These are phyloP conservation scores for Eptatretus burgeri DNA, from an alignment of 2,113 vertebrate genomes.

Conservation along the genomic window DNA sequence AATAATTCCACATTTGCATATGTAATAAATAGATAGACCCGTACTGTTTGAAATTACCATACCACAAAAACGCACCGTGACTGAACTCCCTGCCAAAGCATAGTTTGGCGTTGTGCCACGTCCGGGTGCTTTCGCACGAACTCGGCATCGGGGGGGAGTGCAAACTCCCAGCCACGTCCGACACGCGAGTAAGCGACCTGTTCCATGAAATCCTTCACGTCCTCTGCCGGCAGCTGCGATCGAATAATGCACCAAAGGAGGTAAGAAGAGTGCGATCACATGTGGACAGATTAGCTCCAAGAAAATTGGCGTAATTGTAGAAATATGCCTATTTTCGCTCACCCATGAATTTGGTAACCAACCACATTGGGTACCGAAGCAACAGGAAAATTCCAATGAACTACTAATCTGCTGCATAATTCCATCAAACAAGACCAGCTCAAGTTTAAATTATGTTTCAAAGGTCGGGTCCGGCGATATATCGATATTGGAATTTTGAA, in stretches of 20 bases:
- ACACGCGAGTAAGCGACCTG: slow-evolving; percentile 54
- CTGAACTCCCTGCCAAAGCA: slow-evolving; percentile 93
- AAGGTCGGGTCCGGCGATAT: too few relatives aligned
- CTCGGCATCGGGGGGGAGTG: slow-evolving; percentile 41
- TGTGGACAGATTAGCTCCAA: slow-evolving; percentile 9
- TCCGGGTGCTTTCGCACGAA: slow-evolving; percentile 84
- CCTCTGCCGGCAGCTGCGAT: slow-evolving; percentile 58
- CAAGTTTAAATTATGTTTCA: too few relatives aligned
- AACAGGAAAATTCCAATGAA: too few relatives aligned
- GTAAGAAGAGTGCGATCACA: too few relatives aligned
- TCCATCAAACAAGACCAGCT: too few relatives aligned
- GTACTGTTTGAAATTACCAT: too few relatives aligned
- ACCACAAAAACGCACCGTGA: slow-evolving; percentile 34
- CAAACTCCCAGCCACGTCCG: slow-evolving; percentile 84
- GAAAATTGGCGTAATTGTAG: background rate
- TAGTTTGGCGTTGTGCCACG: slow-evolving; percentile 65
- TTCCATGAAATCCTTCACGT: slow-evolving; percentile 86
- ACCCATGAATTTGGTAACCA: background rate
- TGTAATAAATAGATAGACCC: too few relatives aligned
- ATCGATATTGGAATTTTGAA: too few relatives aligned
- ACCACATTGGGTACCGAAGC: background rate
- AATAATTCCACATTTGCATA: too few relatives aligned
- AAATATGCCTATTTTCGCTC: background rate
- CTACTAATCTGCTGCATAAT: too few relatives aligned
- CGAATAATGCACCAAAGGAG: too few relatives aligned